phyloP scores from a whole-genome alignment of 2,888 invertebrate species.

The Mechanitis messenoides region DNA sequence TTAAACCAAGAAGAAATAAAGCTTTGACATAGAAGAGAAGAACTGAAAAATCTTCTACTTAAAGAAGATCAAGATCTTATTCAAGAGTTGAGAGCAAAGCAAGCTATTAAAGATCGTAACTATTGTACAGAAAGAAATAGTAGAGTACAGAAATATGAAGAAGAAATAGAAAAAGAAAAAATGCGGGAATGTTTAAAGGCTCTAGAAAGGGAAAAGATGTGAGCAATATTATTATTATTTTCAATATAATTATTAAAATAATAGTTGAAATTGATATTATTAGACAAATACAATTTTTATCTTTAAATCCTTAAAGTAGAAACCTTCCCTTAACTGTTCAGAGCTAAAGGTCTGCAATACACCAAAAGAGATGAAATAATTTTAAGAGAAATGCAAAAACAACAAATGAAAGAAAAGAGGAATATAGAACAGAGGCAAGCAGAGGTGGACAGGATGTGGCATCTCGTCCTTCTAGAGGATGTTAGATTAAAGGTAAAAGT shows the following conservation, averaged over 20 bases:
- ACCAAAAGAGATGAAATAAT: conserved; percentile 51
- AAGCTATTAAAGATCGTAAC: conserved; percentile 46
- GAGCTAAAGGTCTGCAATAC: conserved; percentile 57
- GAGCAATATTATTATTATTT: conserved; percentile 28
- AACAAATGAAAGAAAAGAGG: conserved; percentile 58
- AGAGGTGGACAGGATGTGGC: conserved; percentile 58
- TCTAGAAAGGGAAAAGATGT: conserved; percentile 66
- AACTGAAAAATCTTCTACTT: conserved; percentile 46
- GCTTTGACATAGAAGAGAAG: conserved; percentile 61
- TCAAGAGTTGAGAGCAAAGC: conserved; percentile 47
- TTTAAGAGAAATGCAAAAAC: conserved; percentile 50
- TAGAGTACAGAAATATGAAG: conserved; percentile 41
- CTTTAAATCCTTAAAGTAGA: no score
- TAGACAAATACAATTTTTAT: no score
- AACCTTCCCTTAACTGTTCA: conserved; percentile 27
- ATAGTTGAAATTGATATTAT: no score
- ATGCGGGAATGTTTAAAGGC: conserved; percentile 58
- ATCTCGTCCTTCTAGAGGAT: conserved; percentile 53
- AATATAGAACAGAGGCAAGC: conserved; percentile 45
- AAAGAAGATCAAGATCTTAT: conserved; percentile 48
- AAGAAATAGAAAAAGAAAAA: conserved; percentile 55
- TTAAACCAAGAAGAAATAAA: conserved; percentile 53
- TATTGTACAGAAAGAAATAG: conserved; percentile 51
- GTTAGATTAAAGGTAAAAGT: conserved; percentile 49
- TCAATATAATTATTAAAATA: no score